These are phyloP conservation scores for Rana temporaria DNA, from an alignment of 2,113 vertebrate species.

Conservation along the genomic window DNA sequence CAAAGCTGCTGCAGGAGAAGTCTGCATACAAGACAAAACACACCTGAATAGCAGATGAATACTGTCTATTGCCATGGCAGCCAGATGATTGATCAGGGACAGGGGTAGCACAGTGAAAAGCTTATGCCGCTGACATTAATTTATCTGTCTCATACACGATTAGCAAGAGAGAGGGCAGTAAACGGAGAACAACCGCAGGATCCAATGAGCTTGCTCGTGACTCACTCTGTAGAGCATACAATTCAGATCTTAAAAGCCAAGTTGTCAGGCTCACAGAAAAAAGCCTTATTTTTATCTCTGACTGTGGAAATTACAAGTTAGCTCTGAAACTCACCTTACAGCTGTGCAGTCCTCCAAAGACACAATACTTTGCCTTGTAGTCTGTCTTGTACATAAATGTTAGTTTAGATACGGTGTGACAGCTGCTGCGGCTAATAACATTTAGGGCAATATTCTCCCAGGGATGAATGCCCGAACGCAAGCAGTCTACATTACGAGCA, in stretches of 20 bases:
- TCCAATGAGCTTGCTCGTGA: background rate
- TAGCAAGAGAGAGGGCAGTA: background rate
- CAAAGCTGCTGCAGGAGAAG: slow-evolving; percentile 54
- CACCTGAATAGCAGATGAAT: slow-evolving; percentile 77
- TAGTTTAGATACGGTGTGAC: background rate
- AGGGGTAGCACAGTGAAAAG: slow-evolving; percentile 71
- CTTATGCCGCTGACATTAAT: slow-evolving; percentile 72
- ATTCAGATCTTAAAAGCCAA: background rate
- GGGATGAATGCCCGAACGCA: no score
- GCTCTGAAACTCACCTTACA: background rate
- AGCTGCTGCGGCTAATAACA: no score
- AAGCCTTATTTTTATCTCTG: slow-evolving; percentile 8
- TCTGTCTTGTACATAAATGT: background rate
- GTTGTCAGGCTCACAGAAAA: background rate
- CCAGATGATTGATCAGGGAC: slow-evolving; percentile 77
- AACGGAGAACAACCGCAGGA: background rate
- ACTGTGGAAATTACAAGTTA: slow-evolving; percentile 10
- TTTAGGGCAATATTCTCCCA: no score
- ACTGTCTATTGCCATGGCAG: slow-evolving; percentile 84
- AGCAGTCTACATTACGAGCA: no score
- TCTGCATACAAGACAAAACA: slow-evolving; percentile 65
- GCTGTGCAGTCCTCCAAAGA: background rate
- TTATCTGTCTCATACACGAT: slow-evolving; percentile 58
- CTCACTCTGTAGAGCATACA: background rate
- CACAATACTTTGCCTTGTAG: background rate